Conservation (phyloP, 2,113 vertebrate genomes). For the Nerophis ophidion region DNA sequence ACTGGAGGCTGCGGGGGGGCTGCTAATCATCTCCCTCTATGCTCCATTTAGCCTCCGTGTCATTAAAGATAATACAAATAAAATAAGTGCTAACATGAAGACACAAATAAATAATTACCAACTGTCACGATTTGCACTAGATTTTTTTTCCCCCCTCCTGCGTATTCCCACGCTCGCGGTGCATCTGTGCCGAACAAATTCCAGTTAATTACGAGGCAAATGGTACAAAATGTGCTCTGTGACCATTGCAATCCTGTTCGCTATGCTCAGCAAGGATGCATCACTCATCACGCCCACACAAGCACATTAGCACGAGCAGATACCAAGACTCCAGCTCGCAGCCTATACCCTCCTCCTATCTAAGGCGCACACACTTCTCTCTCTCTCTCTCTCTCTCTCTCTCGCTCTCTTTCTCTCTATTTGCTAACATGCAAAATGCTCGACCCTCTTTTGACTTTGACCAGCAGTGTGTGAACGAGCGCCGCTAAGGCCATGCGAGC, state of each 20-base stretch:
- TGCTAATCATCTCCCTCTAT: constrained; percentile 67
- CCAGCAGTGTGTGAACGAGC: constrained; percentile 60
- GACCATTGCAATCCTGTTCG: constrained; percentile 71
- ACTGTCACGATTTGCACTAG: constrained; percentile 59
- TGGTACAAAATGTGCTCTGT: constrained; percentile 67
- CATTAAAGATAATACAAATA: constrained; percentile 75
- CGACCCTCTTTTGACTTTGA: constrained; percentile 68
- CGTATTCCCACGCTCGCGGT: constrained; percentile 47
- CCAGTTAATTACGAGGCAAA: constrained; percentile 71
- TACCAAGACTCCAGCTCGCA: constrained; percentile 34
- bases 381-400: not conserved
- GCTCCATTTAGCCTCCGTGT: constrained; percentile 70
- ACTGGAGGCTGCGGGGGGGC: constrained; percentile 56
- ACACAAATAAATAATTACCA: constrained; percentile 40
- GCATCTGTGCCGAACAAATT: constrained; percentile 71
- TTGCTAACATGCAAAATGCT: constrained; percentile 46
- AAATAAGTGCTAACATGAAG: constrained; percentile 68
- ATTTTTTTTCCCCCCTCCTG: constrained; percentile 31
- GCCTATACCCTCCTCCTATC: constrained; percentile 3
- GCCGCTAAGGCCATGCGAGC: constrained; percentile 62
- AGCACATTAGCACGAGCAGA: constrained; percentile 34
- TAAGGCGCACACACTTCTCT: constrained; percentile 8
- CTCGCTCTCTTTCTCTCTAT: not conserved
- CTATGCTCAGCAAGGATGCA: constrained; percentile 63
- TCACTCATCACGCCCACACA: constrained; percentile 60